These are phyloP conservation scores for Rhinoderma darwinii DNA, from an alignment of 2,113 vertebrate species.

Conservation along the genomic window DNA sequence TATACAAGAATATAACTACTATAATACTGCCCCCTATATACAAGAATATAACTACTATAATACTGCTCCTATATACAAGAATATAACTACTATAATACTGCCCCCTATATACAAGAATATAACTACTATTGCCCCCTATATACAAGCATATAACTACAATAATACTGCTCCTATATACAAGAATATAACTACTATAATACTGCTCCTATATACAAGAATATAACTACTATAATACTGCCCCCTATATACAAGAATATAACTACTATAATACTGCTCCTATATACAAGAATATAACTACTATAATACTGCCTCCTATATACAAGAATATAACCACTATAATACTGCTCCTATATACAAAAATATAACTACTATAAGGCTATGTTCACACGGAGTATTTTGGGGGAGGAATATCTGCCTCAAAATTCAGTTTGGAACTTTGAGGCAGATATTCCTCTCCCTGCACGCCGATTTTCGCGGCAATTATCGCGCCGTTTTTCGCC, in stretches of 20 bases:
- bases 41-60: slow-evolving; percentile 3
- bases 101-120: neutral
- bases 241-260: neutral
- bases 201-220: slow-evolving; percentile 1
- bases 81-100: slow-evolving; percentile 12
- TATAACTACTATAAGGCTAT: slow-evolving; percentile 7
- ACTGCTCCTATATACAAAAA: neutral
- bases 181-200: slow-evolving; percentile 16
- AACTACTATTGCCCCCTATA: neutral
- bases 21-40: neutral
- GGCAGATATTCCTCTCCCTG: no score
- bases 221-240: slow-evolving; percentile 7
- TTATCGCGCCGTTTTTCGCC: no score
- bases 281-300: neutral
- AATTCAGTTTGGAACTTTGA: no score
- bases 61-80: neutral
- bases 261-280: neutral
- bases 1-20: neutral
- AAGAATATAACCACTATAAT: slow-evolving; percentile 4
- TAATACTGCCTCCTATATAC: neutral
- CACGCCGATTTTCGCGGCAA: no score
- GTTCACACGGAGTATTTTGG: no score
- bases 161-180: slow-evolving; percentile 2
- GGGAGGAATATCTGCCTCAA: no score
- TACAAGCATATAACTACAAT: neutral